Evolutionary conservation across 2,113 vertebrate genomes (phyloP).

Genomic region (Tragelaphus buxtoni): DNA sequence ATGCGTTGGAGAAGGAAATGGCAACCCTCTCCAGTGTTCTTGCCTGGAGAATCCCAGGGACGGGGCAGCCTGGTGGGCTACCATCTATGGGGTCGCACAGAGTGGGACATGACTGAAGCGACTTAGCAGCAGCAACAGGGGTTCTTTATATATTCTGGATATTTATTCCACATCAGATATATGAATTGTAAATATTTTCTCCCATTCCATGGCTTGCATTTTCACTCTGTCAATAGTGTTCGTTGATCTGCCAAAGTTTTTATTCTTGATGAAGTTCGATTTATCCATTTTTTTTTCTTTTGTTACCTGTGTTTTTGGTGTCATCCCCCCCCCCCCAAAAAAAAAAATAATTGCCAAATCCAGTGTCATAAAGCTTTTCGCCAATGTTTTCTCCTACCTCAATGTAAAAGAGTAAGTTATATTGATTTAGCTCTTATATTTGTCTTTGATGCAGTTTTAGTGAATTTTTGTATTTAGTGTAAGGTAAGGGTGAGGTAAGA

Average conservation of each 20-base stretch:
- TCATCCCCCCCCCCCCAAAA: accelerated
- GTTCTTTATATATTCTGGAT: background rate
- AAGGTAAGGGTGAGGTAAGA: background rate
- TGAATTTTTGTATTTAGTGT: background rate
- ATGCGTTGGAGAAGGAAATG: no score
- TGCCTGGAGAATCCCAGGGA: no score
- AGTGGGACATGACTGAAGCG: no score
- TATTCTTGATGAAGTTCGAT: background rate
- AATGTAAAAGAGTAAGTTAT: background rate
- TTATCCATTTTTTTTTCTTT: background rate
- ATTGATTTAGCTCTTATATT: background rate
- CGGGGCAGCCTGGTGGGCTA: no score
- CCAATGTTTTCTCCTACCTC: background rate
- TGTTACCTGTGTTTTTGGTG: background rate
- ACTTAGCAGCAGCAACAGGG: no score
- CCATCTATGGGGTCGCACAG: no score
- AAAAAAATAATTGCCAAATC: background rate
- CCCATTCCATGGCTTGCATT: background rate
- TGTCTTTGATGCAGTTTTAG: background rate
- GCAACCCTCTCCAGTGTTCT: no score
- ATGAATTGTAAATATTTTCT: background rate
- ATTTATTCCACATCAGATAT: background rate
- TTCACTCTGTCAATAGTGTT: background rate
- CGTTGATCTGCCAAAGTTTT: background rate
- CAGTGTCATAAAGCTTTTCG: background rate